phyloP scores from a whole-genome alignment of 2,113 vertebrate genomes.

The Gallinago jamesoni region DNA sequence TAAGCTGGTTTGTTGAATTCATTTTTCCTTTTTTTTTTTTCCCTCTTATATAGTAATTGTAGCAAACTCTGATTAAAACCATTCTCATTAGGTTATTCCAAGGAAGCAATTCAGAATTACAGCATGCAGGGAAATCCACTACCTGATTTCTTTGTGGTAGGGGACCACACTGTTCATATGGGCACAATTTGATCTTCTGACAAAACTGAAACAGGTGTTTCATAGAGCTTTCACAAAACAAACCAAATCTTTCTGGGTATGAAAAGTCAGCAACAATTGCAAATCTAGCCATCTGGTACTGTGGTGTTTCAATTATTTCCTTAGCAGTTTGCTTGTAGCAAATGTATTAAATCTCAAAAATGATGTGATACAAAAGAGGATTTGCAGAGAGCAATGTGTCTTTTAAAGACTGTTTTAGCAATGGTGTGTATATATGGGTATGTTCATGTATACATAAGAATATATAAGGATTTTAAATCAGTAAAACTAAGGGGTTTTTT shows the following conservation, averaged over 20 bases:
- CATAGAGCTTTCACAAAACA: background rate
- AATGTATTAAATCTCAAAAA: background rate
- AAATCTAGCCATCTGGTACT: background rate
- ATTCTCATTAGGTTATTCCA: background rate
- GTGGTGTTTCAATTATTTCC: background rate
- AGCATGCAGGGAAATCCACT: background rate
- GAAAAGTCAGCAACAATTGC: background rate
- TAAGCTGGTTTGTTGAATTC: background rate
- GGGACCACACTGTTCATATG: background rate
- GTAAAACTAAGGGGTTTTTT: rapidly evolving
- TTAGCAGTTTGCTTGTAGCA: background rate
- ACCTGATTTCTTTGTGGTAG: background rate
- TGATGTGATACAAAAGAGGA: background rate
- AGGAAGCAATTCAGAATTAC: background rate
- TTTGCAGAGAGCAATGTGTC: background rate
- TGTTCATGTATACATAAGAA: background rate
- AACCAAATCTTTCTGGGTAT: background rate
- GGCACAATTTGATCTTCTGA: background rate
- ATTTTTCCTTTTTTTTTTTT: background rate
- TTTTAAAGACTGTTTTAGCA: background rate
- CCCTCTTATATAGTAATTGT: background rate
- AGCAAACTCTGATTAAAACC: background rate
- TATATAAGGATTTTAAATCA: background rate
- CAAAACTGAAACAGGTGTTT: background rate
- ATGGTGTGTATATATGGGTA: background rate